A percentile compares a stretch with the other conserved stretches of the same genome.
Conservation (phyloP, 2,797 vertebrate genomes). For the Alca torda region DNA sequence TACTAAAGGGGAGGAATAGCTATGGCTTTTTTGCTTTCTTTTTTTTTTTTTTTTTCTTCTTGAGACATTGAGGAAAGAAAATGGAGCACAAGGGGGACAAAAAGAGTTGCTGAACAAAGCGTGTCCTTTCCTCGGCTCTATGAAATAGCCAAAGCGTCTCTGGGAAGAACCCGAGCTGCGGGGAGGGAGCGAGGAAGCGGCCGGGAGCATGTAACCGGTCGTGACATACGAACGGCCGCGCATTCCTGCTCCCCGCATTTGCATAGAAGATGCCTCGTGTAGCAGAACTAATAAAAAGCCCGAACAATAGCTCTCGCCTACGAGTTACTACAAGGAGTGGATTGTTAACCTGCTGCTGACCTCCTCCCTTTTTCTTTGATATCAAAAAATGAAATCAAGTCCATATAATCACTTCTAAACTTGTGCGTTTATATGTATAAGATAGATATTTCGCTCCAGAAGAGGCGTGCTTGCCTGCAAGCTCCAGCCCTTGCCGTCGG, state of each 20-base stretch:
- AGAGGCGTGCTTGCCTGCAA: not conserved
- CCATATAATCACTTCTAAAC: not conserved
- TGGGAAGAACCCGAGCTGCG: not conserved
- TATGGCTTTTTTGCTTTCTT: not conserved
- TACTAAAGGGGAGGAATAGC: not conserved
- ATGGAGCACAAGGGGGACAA: not conserved
- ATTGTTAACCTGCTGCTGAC: constrained; percentile 29
- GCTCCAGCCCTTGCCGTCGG: not conserved
- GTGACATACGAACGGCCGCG: not conserved
- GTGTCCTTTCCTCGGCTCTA: not conserved
- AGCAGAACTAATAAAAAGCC: not conserved
- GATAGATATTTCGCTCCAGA: not conserved
- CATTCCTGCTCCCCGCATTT: not conserved
- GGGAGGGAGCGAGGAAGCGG: not conserved
- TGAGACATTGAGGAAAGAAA: not conserved
- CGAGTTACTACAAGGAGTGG: not conserved
- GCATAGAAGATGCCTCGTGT: not conserved
- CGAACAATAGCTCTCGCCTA: not conserved
- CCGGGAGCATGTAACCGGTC: not conserved
- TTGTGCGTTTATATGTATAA: fast-evolving
- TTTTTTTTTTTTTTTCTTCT: not conserved
- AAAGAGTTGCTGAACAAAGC: not conserved
- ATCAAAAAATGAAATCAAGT: not conserved
- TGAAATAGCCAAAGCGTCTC: not conserved
- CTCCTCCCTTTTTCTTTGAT: not conserved